Evolutionary conservation across 2,113 vertebrate species (phyloP).

Genomic region (Phasianus colchicus): DNA sequence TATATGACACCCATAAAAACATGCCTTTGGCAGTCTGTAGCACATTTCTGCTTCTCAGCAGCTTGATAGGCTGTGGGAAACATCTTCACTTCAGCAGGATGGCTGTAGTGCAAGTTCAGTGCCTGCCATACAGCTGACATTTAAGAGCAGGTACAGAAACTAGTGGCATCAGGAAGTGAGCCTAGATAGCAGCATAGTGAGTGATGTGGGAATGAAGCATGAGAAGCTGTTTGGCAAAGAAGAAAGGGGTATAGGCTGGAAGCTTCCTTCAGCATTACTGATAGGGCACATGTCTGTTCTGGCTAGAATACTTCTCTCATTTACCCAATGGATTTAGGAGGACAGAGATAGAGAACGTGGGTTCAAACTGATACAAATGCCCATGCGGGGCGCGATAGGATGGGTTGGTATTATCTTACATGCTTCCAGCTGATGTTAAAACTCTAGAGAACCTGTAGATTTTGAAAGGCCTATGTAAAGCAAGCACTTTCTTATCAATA

Average conservation of each 20-base stretch:
- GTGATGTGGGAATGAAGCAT: neutral
- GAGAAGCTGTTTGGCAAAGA: neutral
- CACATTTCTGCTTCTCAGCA: neutral
- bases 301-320: neutral
- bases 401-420: neutral
- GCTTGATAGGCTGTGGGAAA: neutral
- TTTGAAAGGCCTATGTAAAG: neutral
- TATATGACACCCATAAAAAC: neutral
- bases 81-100: neutral
- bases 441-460: neutral
- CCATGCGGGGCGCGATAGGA: neutral
- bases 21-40: slow-evolving; percentile 5
- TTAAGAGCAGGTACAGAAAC: neutral
- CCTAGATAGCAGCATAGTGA: neutral
- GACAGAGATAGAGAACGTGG: neutral
- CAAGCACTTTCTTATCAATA: neutral
- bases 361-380: neutral
- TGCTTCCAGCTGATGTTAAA: neutral
- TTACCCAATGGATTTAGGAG: neutral
- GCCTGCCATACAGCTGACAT: neutral
- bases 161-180: neutral
- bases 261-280: neutral
- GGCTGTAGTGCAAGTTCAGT: neutral
- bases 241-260: neutral
- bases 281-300: neutral